Evolutionary conservation across 2,888 invertebrate species (phyloP), one percentile per base, ranked within the genome.

Genomic region (Sinotaia quadrata): DNA sequence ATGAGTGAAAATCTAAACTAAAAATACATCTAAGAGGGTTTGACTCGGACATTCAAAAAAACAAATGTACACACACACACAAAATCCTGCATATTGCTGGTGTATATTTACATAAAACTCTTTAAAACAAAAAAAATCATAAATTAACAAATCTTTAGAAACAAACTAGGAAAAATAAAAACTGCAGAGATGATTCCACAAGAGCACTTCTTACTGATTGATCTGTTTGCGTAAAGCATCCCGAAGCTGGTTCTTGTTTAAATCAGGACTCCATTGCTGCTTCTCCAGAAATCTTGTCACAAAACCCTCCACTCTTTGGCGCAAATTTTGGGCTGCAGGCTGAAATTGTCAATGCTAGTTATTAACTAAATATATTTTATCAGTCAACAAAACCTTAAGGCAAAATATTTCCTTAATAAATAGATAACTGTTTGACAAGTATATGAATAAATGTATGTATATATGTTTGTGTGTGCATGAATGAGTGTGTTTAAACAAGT

Each of bases 271-370:
- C 97, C 97, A 98, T 79, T 90, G 91, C 86, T 95, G 94, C 24
- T 93, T 92, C 0, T 92, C 91, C 15, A 98, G 90, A 87, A 95
- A 97, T 7, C 93, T 91, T n/a, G 92, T 91, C 0, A 97, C 96
- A 15, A 94, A 93, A 63, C 92, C 93, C 88, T 97, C 96, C 0
- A 97, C 96, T 65, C 96, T 91, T 84, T 95, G 94, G 54, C 94
- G 91, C 18, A 97, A 90, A 89, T 97, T 97, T 87, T 96, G 96
- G 88, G 96, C 98, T 0, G 97, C 97, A 51, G 97, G 97, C 91
- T 92, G 87, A 52, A 87, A 88, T 58, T 49, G 52, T 41, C 57
- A 71, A 36, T 65, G 58, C 31, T 49, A 57, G n/a, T n/a, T n/a
- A n/a, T n/a, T n/a, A n/a, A n/a, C n/a, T n/a, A n/a, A n/a, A n/a